Evolutionary conservation across 2,888 invertebrate species (phyloP).

Genomic region (Timema cristinae): DNA sequence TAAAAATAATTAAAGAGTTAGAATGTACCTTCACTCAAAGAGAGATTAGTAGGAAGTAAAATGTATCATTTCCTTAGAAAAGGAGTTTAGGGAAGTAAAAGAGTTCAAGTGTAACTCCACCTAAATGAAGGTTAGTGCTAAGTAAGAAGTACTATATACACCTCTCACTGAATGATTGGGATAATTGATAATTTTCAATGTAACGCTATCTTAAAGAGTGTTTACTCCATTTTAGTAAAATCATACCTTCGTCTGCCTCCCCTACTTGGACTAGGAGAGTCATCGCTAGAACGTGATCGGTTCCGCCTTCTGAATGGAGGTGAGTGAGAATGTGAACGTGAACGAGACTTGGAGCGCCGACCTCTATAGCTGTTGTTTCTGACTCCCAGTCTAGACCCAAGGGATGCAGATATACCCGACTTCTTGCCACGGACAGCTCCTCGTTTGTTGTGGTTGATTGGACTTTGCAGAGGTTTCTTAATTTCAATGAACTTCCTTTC

Average conservation of each 20-base stretch:
- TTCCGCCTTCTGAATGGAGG: slow-evolving; percentile 34
- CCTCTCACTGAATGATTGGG: too few species aligned
- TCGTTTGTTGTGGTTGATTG: slow-evolving; percentile 16
- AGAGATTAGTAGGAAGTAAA: too few species aligned
- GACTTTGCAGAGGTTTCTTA: slow-evolving; percentile 37
- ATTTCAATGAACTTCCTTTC: slow-evolving; percentile 30
- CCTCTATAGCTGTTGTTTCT: slow-evolving; percentile 39
- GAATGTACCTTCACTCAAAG: too few species aligned
- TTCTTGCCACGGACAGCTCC: slow-evolving; percentile 37
- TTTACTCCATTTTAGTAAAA: neutral
- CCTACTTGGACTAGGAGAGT: slow-evolving; percentile 23
- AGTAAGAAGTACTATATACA: too few species aligned
- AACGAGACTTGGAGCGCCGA: slow-evolving; percentile 40
- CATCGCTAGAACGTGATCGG: slow-evolving; percentile 27
- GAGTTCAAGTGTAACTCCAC: too few species aligned
- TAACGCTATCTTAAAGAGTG: slow-evolving; percentile 14
- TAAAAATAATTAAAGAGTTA: too few species aligned
- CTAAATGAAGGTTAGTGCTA: too few species aligned
- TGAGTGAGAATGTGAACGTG: slow-evolving; percentile 41
- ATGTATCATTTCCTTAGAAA: too few species aligned
- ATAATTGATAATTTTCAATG: neutral
- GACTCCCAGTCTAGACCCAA: slow-evolving; percentile 56
- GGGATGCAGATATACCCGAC: slow-evolving; percentile 53
- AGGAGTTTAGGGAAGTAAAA: too few species aligned
- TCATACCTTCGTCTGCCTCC: slow-evolving; percentile 33